Conservation (phyloP, 2,888 invertebrate species). For the Eurois occulta region DNA sequence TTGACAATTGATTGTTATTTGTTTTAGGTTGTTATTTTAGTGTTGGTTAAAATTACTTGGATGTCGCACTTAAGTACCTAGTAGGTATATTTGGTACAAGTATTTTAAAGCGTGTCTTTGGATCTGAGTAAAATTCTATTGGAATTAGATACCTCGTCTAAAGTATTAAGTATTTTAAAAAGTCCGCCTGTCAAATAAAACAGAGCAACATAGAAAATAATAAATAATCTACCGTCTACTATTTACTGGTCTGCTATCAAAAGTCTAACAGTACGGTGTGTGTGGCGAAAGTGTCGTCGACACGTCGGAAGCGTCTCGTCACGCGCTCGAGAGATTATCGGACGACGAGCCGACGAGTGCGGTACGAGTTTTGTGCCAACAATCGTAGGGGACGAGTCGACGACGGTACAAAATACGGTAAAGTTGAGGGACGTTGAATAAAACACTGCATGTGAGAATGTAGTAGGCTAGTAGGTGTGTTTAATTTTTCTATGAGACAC, state of each 20-base stretch:
- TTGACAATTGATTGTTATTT: slow-evolving; percentile 38
- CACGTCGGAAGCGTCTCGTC: slow-evolving; percentile 74
- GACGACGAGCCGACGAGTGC: slow-evolving; percentile 62
- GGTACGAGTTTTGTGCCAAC: slow-evolving; percentile 66
- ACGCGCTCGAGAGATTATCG: slow-evolving; percentile 71
- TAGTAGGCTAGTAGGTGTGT: background rate
- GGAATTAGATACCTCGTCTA: background rate
- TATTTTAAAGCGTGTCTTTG: background rate
- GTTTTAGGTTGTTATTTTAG: slow-evolving; percentile 15
- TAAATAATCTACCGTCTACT: slow-evolving; percentile 11
- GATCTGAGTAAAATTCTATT: background rate
- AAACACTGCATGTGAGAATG: slow-evolving; percentile 20
- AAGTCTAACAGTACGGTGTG: slow-evolving; percentile 51
- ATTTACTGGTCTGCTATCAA: slow-evolving; percentile 35
- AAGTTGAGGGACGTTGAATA: slow-evolving; percentile 49
- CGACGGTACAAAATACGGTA: slow-evolving; percentile 43
- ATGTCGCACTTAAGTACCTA: background rate
- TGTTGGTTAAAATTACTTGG: slow-evolving; percentile 8
- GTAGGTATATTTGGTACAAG: background rate
- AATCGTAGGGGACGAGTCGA: slow-evolving; percentile 53
- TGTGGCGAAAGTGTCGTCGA: slow-evolving; percentile 73
- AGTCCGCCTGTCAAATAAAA: background rate
- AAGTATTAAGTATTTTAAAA: background rate
- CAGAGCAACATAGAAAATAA: background rate
- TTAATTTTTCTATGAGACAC: slow-evolving; percentile 27